A percentile compares a stretch with the other conserved stretches of the same genome.
Evolutionary conservation across 2,113 vertebrate genomes (phyloP).

Genomic region (Erinaceus europaeus): DNA sequence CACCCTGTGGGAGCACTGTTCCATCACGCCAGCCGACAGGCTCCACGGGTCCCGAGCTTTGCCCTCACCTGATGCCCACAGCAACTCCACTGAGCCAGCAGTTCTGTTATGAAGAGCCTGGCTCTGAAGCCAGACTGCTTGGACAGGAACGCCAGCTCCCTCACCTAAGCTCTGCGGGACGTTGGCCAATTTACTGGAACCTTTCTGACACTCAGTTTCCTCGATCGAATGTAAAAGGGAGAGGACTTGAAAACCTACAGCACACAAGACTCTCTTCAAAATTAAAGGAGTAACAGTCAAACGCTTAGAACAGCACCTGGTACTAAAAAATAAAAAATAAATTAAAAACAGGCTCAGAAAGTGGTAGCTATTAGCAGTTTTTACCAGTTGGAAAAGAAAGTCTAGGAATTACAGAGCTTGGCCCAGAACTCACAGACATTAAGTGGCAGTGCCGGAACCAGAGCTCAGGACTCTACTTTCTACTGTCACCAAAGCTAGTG

Average conservation of each 20-base stretch:
- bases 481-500: background rate
- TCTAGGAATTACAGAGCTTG: background rate
- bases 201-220: background rate
- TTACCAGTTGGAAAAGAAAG: background rate
- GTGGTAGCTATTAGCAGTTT: background rate
- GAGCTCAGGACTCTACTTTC: background rate
- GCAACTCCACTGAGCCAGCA: background rate
- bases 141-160: background rate
- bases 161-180: background rate
- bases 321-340: background rate
- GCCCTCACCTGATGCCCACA: background rate
- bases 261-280: background rate
- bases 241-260: background rate
- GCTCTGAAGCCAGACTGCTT: background rate
- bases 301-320: background rate
- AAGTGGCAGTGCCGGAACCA: background rate
- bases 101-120: background rate
- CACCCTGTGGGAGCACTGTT: background rate
- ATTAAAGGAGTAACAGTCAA: background rate
- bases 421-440: background rate
- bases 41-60: background rate
- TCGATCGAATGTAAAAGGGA: slow-evolving; percentile 1
- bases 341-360: too few species aligned
- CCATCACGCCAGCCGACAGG: background rate
- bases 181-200: background rate